phyloP scores from a whole-genome alignment of 1,140 invertebrate species.

The Pomacea maculata region DNA sequence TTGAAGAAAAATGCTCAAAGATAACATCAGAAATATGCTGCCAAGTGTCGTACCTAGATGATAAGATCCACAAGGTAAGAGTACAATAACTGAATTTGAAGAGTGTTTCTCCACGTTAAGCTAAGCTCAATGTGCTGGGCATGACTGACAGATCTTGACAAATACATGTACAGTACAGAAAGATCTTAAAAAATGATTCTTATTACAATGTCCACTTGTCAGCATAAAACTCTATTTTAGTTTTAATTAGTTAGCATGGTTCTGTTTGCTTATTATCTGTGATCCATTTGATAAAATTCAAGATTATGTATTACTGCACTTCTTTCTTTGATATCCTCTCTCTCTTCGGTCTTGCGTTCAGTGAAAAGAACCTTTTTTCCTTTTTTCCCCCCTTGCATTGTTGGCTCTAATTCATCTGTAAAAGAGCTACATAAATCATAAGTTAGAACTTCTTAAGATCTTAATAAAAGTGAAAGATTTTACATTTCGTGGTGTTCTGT shows the following conservation, averaged over 20 bases:
- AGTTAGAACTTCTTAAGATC: too few species aligned
- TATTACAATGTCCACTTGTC: neutral
- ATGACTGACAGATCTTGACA: neutral
- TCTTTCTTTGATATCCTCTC: neutral
- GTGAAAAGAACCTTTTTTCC: neutral
- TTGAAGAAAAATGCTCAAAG: conserved; percentile 4
- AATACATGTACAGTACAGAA: neutral
- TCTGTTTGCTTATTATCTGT: neutral
- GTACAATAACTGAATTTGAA: neutral
- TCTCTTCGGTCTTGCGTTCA: neutral
- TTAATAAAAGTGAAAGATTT: too few species aligned
- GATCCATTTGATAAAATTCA: neutral
- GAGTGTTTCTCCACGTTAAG: neutral
- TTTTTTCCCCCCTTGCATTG: neutral
- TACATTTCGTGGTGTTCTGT: neutral
- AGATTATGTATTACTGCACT: neutral
- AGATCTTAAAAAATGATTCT: neutral
- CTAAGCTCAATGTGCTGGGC: too few species aligned
- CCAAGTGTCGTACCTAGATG: neutral
- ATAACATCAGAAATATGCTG: neutral
- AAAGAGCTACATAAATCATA: too few species aligned
- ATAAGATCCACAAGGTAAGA: conserved; percentile 3
- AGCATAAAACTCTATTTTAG: neutral
- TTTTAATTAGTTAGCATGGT: neutral
- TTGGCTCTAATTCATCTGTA: neutral